Evolutionary conservation across 2,888 invertebrate species (phyloP).

Genomic region (Agonopterix heracliana): DNA sequence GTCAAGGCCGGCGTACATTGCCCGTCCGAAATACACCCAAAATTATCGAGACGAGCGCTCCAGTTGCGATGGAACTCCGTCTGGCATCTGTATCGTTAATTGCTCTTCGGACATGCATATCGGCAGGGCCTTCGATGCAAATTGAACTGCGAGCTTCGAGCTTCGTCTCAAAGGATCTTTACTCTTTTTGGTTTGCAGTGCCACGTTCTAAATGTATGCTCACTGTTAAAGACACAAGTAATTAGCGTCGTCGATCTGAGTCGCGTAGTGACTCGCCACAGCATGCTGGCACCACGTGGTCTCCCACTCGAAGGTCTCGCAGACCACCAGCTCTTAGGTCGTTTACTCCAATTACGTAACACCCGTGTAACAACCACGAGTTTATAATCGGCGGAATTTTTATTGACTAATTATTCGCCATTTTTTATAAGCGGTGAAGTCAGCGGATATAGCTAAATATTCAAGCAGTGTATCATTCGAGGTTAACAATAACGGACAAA

Average conservation of each 20-base stretch:
- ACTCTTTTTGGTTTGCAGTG: no score
- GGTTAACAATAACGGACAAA: constrained; percentile 69
- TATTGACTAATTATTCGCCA: constrained; percentile 75
- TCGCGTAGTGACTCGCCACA: background rate
- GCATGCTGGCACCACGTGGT: constrained; percentile 19
- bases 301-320: constrained; percentile 26
- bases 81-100: no score
- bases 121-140: background rate
- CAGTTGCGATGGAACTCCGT: background rate
- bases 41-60: constrained; percentile 24
- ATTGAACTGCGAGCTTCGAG: no score
- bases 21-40: constrained; percentile 37
- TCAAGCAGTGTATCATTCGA: constrained; percentile 73
- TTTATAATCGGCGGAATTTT: constrained; percentile 72
- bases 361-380: constrained; percentile 63
- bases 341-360: constrained; percentile 75
- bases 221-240: no score
- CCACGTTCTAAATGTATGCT: no score
- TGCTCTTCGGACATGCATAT: background rate
- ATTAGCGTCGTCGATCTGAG: background rate
- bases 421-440: constrained; percentile 70
- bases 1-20: constrained; percentile 67
- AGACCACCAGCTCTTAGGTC: constrained; percentile 56
- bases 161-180: no score
- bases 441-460: constrained; percentile 76